Evolutionary conservation across 2,113 vertebrate genomes (phyloP).

Genomic region (Neogale vison): DNA sequence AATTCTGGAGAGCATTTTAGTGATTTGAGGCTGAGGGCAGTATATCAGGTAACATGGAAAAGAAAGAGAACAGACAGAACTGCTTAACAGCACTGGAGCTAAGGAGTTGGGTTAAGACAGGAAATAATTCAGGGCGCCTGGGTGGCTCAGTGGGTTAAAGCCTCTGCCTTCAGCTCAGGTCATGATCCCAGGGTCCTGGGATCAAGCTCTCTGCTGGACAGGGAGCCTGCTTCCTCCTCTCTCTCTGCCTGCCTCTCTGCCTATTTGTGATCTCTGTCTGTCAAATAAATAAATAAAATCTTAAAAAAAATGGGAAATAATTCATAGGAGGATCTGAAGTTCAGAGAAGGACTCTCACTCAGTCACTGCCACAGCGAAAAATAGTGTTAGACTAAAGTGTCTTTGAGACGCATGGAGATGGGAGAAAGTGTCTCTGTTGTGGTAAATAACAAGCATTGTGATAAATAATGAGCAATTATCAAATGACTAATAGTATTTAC

Average conservation of each 20-base stretch:
- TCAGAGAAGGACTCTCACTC: neutral
- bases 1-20: neutral
- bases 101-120: neutral
- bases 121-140: neutral
- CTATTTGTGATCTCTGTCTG: too few relatives aligned
- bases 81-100: neutral
- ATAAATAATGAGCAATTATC: neutral
- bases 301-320: neutral
- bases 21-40: neutral
- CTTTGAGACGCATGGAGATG: neutral
- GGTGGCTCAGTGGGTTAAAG: too few relatives aligned
- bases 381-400: neutral
- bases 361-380: neutral
- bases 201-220: too few relatives aligned
- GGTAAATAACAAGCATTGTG: neutral
- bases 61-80: neutral
- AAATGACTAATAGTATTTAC: neutral
- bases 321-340: neutral
- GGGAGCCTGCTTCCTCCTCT: too few relatives aligned
- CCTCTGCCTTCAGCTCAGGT: too few relatives aligned
- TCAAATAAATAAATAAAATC: too few relatives aligned
- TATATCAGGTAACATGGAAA: neutral
- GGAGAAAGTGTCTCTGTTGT: neutral
- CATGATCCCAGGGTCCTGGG: too few relatives aligned
- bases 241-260: too few relatives aligned